Conservation (phyloP, 1,140 invertebrate species). For the Trachelipus rathkii region DNA sequence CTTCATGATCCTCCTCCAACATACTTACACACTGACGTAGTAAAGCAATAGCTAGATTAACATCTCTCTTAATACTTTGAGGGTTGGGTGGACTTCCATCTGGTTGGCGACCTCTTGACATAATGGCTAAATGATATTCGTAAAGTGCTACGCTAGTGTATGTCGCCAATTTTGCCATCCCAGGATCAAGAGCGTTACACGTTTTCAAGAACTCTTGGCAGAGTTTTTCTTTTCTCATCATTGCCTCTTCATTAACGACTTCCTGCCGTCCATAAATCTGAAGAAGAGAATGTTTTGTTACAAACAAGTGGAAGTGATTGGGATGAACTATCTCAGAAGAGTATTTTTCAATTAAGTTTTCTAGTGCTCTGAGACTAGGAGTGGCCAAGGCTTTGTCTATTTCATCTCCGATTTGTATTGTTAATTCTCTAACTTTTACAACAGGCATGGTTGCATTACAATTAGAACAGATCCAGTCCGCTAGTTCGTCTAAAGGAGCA, state of each 20-base stretch:
- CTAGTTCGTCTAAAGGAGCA: constrained; percentile 40
- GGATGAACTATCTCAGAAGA: constrained; percentile 58
- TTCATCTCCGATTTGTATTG: constrained; percentile 66
- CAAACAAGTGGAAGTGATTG: constrained; percentile 74
- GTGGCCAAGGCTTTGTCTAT: constrained; percentile 60
- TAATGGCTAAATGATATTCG: constrained; percentile 46
- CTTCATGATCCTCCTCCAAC: constrained; percentile 54
- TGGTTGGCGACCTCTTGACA: constrained; percentile 29
- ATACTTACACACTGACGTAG: constrained; percentile 53
- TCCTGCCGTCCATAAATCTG: constrained; percentile 67
- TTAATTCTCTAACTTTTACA: constrained; percentile 59
- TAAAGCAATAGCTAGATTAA: constrained; percentile 50
- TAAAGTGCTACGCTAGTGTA: constrained; percentile 44
- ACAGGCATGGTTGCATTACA: constrained; percentile 54
- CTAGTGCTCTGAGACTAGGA: constrained; percentile 53
- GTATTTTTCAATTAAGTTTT: constrained; percentile 61
- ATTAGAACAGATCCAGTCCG: constrained; percentile 43
- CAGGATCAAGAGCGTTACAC: constrained; percentile 45
- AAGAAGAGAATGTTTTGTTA: constrained; percentile 71
- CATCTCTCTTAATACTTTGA: constrained; percentile 34
- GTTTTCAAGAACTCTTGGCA: constrained; percentile 45
- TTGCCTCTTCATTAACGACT: constrained; percentile 51
- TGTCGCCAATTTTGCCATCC: constrained; percentile 40
- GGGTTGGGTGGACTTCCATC: constrained; percentile 5
- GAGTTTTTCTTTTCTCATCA: constrained; percentile 45